Base-by-base conservation (phyloP, 2,888 invertebrate genomes). In the Mayetiola destructor region DNA sequence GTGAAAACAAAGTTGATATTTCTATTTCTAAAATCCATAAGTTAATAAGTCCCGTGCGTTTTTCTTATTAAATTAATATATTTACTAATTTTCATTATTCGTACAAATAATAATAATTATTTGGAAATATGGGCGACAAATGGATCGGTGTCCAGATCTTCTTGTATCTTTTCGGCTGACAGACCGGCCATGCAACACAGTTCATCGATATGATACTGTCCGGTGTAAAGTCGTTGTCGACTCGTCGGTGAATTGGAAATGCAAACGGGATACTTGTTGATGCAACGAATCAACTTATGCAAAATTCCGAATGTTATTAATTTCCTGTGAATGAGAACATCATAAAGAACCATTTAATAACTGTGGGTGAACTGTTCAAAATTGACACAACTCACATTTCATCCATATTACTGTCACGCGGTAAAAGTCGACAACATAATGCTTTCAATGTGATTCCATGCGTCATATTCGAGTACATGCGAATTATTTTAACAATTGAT, bases 121-220 rank as follows among this genome's bases (percentile, higher is more conserved):
- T 88, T 86, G 83, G 86, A 88, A 61, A 91, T 80, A 64, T 89
- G 77, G 55, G 84, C 78, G 58, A 90, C 81, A 71, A 85, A 86
- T 29, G 88, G 81, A 73, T 92, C 91, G 59, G 82, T 80, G 64
- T 91, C 91, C 18, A 92, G 81, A 60, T 87, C 81, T 63, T 86
- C 84, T 65, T 90, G 88, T 56, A 92, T 77, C 60, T 85, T 81
- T 40, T 80, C 80, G 6, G 84, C 77, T 57, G 84, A 83, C 42
- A 88, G 76, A 16, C 84, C 83, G 10, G 87, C 85, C 59, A 84
- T 79, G 67, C 91, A 89, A 71, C 94, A 93, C 64, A 95, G 92
- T 71, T 93, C 90, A 73, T 95, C 94, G 58, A 85, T 79, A 68
- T 84, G 88, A 61, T 84, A 82, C 1, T 78, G 74, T 0, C 94